These are phyloP conservation scores for Meteorus colon DNA, from an alignment of 2,888 invertebrate genomes.

Conservation along the genomic window DNA sequence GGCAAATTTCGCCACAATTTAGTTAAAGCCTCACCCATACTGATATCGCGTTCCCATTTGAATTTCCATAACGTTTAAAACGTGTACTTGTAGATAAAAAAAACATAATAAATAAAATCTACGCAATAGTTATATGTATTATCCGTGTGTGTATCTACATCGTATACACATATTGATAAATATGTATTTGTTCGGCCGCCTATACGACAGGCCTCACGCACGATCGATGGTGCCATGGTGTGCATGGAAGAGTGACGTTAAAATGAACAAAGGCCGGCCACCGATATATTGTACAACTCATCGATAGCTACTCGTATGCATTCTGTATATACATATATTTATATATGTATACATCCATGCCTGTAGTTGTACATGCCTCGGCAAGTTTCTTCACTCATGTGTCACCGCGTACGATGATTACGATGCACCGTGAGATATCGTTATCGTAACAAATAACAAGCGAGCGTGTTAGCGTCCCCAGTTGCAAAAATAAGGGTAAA, in stretches of 20 bases:
- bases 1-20: too few relatives aligned
- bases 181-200: conserved; percentile 5
- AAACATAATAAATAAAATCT: conserved; percentile 8
- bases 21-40: too few relatives aligned
- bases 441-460: not conserved
- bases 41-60: too few relatives aligned
- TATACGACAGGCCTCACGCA: conserved; percentile 41
- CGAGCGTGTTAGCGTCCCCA: not conserved
- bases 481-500: conserved; percentile 1
- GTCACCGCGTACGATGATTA: conserved; percentile 27
- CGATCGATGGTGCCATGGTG: conserved; percentile 50
- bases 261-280: conserved; percentile 53
- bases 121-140: conserved; percentile 1
- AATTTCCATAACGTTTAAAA: too few relatives aligned
- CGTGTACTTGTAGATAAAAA: not conserved
- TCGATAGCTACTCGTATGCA: conserved; percentile 31
- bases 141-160: not conserved
- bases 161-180: not conserved
- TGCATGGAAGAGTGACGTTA: conserved; percentile 50
- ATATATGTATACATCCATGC: not conserved
- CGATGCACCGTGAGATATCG: conserved; percentile 32
- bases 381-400: conserved; percentile 31
- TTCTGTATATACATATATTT: conserved; percentile 20
- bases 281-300: conserved; percentile 47
- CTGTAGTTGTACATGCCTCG: conserved; percentile 19